Evolutionary conservation across 1,140 invertebrate genomes (phyloP).

Genomic region (Nebria ingens): DNA sequence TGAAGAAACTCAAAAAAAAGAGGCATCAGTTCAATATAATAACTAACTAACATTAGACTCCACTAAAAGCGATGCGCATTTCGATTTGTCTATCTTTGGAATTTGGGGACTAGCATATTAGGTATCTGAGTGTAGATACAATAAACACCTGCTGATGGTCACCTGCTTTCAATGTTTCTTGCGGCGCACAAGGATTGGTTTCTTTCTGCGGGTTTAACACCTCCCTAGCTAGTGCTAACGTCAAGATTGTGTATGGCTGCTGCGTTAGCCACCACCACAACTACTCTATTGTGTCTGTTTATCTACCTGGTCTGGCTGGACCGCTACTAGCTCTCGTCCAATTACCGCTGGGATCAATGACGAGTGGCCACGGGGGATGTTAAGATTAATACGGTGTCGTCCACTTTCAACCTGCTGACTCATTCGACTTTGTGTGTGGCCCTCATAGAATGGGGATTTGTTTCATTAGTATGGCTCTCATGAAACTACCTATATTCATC

Average conservation of each 20-base stretch:
- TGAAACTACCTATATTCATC: too few species aligned
- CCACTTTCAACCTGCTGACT: too few species aligned
- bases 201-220: conserved; percentile 3
- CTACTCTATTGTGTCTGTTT: background rate
- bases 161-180: background rate
- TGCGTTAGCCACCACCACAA: too few species aligned
- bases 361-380: background rate
- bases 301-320: background rate
- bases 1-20: too few species aligned
- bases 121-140: too few species aligned
- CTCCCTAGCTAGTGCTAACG: background rate
- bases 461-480: too few species aligned
- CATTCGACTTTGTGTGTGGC: too few species aligned
- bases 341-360: background rate
- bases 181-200: background rate
- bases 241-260: conserved; percentile 1
- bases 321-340: background rate
- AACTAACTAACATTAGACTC: too few species aligned
- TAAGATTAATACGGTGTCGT: background rate
- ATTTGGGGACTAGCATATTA: too few species aligned
- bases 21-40: conserved; percentile 29
- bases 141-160: conserved; percentile 14
- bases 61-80: too few species aligned
- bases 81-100: conserved; percentile 36
- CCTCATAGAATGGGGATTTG: too few species aligned